These are phyloP conservation scores for Dysmachus trigonus DNA, from an alignment of 2,888 invertebrate genomes.

Conservation along the genomic window DNA sequence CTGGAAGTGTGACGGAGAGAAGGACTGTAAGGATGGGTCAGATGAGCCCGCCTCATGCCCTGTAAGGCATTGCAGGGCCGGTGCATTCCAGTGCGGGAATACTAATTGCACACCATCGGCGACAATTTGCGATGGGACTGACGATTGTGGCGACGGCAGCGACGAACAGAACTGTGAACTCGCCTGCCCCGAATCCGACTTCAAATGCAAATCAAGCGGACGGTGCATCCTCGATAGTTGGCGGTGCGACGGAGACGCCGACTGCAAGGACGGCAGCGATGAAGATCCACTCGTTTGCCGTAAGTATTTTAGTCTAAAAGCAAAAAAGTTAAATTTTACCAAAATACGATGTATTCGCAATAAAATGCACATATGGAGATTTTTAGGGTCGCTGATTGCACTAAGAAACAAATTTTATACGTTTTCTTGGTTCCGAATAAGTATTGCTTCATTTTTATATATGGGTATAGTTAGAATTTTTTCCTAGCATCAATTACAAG, in stretches of 20 bases:
- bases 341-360: no score
- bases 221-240: slow-evolving; percentile 89
- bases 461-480: no score
- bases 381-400: no score
- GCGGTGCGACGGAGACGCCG: slow-evolving; percentile 95
- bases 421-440: no score
- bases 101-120: slow-evolving; percentile 92
- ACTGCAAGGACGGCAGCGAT: slow-evolving; percentile 92
- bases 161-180: slow-evolving; percentile 87
- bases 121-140: slow-evolving; percentile 90
- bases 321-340: no score
- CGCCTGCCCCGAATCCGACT: slow-evolving; percentile 87
- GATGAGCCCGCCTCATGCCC: slow-evolving; percentile 90
- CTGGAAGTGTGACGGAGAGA: slow-evolving; percentile 90
- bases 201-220: slow-evolving; percentile 88
- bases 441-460: no score
- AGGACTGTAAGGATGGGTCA: slow-evolving; percentile 89
- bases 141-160: slow-evolving; percentile 91
- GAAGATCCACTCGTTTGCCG: slow-evolving; percentile 89
- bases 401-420: no score
- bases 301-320: slow-evolving; percentile 61
- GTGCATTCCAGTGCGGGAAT: slow-evolving; percentile 94
- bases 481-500: no score
- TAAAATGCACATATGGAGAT: no score
- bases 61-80: slow-evolving; percentile 83